Conservation (phyloP, 2,797 vertebrate species). For the Mormyrus proboscirostris region DNA sequence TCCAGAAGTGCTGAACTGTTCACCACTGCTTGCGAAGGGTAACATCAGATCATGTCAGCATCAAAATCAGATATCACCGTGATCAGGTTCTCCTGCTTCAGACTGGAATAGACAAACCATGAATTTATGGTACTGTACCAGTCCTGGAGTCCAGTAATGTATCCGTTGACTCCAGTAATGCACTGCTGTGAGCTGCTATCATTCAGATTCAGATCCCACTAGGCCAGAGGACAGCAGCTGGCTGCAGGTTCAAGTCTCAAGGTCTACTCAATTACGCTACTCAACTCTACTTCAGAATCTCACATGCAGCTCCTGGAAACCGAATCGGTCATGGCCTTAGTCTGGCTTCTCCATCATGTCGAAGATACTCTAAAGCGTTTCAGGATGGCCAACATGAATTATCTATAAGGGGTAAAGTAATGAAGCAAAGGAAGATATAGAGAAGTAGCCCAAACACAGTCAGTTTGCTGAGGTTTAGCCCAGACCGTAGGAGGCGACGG, state of each 20-base stretch:
- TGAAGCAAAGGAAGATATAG: neutral
- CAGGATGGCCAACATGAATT: neutral
- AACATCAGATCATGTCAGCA: neutral
- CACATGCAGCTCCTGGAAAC: neutral
- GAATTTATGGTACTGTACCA: neutral
- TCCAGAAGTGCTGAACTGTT: neutral
- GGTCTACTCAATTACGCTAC: neutral
- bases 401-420: neutral
- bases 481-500: neutral
- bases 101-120: neutral
- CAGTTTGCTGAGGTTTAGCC: neutral
- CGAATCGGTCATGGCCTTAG: neutral
- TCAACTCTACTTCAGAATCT: neutral
- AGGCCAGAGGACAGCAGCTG: neutral
- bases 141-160: neutral
- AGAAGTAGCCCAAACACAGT: neutral
- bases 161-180: neutral
- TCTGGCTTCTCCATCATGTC: neutral
- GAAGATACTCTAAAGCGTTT: neutral
- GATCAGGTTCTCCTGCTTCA: neutral
- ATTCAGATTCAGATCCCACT: neutral
- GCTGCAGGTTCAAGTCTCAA: neutral
- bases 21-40: neutral
- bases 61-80: neutral
- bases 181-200: neutral